A percentile compares a stretch with the other conserved stretches of the same genome.
Conservation (phyloP, 1,140 invertebrate genomes). For the Apocrypta bakeri region DNA sequence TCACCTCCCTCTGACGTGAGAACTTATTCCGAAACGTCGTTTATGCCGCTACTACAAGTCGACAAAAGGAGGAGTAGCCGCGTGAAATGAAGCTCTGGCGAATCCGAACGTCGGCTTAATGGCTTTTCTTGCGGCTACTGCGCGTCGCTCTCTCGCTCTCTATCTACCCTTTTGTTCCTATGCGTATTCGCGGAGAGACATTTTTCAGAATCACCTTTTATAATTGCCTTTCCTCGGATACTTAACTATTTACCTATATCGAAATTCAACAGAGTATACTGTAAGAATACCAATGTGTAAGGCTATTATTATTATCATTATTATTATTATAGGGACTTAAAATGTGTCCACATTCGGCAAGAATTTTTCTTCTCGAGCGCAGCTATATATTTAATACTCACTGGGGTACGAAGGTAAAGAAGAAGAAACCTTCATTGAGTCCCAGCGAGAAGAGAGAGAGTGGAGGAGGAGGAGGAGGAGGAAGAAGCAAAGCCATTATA, state of each 20-base stretch:
- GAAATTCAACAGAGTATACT: no score
- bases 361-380: slow-evolving; percentile 15
- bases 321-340: no score
- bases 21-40: no score
- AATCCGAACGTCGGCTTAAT: slow-evolving; percentile 49
- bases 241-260: no score
- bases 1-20: slow-evolving; percentile 22
- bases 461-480: slow-evolving; percentile 18
- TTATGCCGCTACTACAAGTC: no score
- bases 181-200: background rate
- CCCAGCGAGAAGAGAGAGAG: slow-evolving; percentile 28
- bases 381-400: no score
- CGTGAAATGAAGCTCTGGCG: slow-evolving; percentile 33
- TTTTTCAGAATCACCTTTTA: background rate
- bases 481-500: slow-evolving; percentile 24
- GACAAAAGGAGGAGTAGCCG: slow-evolving; percentile 43
- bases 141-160: background rate
- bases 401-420: background rate
- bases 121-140: slow-evolving; percentile 53
- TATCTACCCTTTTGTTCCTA: background rate
- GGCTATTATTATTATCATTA: no score
- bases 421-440: slow-evolving; percentile 50
- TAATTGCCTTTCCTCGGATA: background rate
- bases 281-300: no score
- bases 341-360: no score